phyloP scores from a whole-genome alignment of 2,888 invertebrate genomes.

The Lissonota sp. region DNA sequence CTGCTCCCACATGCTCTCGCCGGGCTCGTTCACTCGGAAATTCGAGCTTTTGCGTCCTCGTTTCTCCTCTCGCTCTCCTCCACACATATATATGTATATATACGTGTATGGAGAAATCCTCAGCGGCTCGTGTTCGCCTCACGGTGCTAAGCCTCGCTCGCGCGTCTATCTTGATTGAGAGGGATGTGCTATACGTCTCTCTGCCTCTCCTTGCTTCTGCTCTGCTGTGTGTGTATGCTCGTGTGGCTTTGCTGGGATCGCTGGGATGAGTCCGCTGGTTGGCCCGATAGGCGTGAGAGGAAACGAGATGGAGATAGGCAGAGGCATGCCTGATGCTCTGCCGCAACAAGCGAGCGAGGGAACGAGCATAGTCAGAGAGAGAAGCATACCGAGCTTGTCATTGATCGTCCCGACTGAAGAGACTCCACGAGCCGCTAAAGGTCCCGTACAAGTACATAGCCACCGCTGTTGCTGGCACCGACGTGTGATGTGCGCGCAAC shows the following conservation, averaged over 20 bases:
- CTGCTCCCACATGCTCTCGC: slow-evolving; percentile 36
- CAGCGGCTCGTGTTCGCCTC: slow-evolving; percentile 74
- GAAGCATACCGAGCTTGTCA: slow-evolving; percentile 78
- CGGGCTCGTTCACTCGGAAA: slow-evolving; percentile 46
- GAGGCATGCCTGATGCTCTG: no score
- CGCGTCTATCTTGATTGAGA: slow-evolving; percentile 83
- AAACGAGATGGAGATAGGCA: slow-evolving; percentile 37
- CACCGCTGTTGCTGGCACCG: slow-evolving; percentile 72
- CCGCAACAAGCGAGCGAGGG: slow-evolving; percentile 45
- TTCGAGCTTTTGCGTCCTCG: slow-evolving; percentile 62
- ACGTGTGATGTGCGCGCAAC: slow-evolving; percentile 62
- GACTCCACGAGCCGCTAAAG: slow-evolving; percentile 81
- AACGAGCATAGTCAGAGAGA: slow-evolving; percentile 63
- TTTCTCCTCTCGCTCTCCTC: slow-evolving; percentile 68
- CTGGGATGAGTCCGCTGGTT: slow-evolving; percentile 62
- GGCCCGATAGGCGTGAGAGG: slow-evolving; percentile 64
- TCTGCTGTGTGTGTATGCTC: no score
- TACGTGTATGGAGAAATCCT: slow-evolving; percentile 59
- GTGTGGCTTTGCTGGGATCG: slow-evolving; percentile 51
- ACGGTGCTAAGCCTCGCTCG: slow-evolving; percentile 68
- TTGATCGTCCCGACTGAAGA: slow-evolving; percentile 79
- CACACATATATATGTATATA: slow-evolving; percentile 22
- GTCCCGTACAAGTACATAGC: slow-evolving; percentile 81
- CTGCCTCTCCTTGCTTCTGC: slow-evolving; percentile 43
- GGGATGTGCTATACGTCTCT: slow-evolving; percentile 67